These are phyloP conservation scores for Homarus americanus DNA, from an alignment of 1,140 invertebrate species.

Conservation along the genomic window DNA sequence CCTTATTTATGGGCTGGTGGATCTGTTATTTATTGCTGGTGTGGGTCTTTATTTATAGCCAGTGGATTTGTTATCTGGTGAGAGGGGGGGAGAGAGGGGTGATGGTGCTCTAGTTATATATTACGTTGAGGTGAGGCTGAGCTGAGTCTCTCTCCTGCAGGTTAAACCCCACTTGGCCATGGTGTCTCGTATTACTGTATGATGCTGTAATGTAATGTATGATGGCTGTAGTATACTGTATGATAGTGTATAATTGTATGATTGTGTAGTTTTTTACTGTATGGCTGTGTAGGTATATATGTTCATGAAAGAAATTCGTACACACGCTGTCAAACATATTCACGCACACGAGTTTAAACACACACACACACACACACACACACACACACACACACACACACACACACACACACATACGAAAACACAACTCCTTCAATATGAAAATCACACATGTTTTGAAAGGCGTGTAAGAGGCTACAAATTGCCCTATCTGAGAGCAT, in stretches of 20 bases:
- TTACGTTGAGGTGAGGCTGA: neutral
- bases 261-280: too few species aligned
- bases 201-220: too few species aligned
- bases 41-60: slow-evolving; percentile 42
- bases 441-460: neutral
- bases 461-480: neutral
- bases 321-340: too few species aligned
- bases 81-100: too few species aligned
- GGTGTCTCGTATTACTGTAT: too few species aligned
- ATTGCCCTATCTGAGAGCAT: neutral
- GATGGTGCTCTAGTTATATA: slow-evolving; percentile 1
- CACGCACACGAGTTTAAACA: too few species aligned
- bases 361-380: slow-evolving; percentile 18
- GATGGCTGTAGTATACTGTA: too few species aligned
- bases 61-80: slow-evolving; percentile 49
- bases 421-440: neutral
- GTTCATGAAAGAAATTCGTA: too few species aligned
- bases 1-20: slow-evolving; percentile 43
- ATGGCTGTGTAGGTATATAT: too few species aligned
- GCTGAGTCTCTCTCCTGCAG: neutral
- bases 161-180: too few species aligned
- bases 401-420: too few species aligned
- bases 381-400: neutral
- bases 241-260: too few species aligned
- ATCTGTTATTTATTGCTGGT: slow-evolving; percentile 49